A percentile compares a stretch with the other conserved stretches of the same genome.
Conservation (phyloP, 2,113 vertebrate genomes). For the Eretmochelys imbricata region DNA sequence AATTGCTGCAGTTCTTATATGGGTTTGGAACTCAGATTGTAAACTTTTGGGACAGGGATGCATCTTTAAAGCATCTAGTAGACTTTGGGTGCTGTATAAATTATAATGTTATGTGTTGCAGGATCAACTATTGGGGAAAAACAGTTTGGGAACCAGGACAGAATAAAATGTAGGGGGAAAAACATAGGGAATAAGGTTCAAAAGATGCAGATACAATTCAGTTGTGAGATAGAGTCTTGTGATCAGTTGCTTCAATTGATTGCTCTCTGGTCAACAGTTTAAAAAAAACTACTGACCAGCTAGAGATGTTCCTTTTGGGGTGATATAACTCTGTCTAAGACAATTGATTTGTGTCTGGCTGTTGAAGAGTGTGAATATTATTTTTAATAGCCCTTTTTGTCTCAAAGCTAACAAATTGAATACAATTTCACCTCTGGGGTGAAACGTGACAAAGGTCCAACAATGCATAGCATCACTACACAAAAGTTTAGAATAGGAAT, state of each 20-base stretch:
- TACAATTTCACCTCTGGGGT: slow-evolving; percentile 23
- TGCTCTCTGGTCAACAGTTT: slow-evolving; percentile 56
- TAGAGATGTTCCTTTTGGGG: slow-evolving; percentile 11
- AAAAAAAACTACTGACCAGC: slow-evolving; percentile 37
- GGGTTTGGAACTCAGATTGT: slow-evolving; percentile 55
- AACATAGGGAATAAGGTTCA: not conserved
- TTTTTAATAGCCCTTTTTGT: slow-evolving; percentile 34
- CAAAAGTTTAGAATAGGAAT: not conserved
- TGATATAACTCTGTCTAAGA: slow-evolving; percentile 8
- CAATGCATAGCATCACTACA: not conserved
- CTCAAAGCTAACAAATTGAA: slow-evolving; percentile 38
- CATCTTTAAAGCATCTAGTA: not conserved
- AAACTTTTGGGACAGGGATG: slow-evolving; percentile 49
- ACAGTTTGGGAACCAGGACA: slow-evolving; percentile 37
- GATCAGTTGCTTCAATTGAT: slow-evolving; percentile 60
- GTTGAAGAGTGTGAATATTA: slow-evolving; percentile 56
- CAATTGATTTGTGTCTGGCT: not conserved
- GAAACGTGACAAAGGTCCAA: not conserved
- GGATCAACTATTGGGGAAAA: not conserved
- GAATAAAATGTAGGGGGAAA: not conserved
- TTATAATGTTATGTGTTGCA: slow-evolving; percentile 19
- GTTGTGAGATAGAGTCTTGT: not conserved
- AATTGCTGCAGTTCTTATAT: slow-evolving; percentile 62
- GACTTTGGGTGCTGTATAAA: not conserved
- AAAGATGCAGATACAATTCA: slow-evolving; percentile 40